Conservation (phyloP, 1,140 invertebrate species). For the Cotesia vestalis region DNA sequence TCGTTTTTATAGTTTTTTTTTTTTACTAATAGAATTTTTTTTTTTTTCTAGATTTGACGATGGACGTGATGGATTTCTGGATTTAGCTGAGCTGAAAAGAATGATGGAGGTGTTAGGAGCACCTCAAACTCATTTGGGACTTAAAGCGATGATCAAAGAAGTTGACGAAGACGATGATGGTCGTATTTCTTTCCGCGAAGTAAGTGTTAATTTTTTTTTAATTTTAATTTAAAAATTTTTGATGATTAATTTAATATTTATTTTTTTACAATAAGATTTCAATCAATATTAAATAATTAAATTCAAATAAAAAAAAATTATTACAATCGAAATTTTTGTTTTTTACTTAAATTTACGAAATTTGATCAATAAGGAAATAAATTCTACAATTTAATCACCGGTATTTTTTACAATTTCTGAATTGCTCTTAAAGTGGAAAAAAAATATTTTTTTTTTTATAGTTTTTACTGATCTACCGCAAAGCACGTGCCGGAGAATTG, state of each 20-base stretch:
- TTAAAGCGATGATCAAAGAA: constrained; percentile 94
- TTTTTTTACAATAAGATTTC: not conserved
- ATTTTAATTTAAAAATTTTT: not conserved
- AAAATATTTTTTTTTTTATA: constrained; percentile 52
- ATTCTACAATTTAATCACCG: too few species aligned
- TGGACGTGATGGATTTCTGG: constrained; percentile 86
- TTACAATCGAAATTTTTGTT: not conserved
- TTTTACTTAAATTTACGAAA: too few species aligned
- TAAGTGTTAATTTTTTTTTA: constrained; percentile 48
- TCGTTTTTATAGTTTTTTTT: not conserved
- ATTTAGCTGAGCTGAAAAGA: constrained; percentile 86
- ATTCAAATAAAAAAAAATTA: not conserved
- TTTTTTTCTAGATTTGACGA: constrained; percentile 83
- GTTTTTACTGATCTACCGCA: constrained; percentile 88
- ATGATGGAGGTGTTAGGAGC: constrained; percentile 98
- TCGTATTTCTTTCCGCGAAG: constrained; percentile 91
- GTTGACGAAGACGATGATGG: constrained; percentile 91
- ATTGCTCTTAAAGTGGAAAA: too few species aligned
- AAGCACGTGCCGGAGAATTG: constrained; percentile 86
- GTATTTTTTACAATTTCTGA: too few species aligned
- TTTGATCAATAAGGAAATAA: too few species aligned
- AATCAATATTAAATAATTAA: not conserved
- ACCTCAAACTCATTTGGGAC: constrained; percentile 91
- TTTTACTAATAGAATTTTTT: constrained; percentile 5
- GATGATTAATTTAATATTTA: not conserved